These are phyloP conservation scores for Oenanthe oenanthe DNA, from an alignment of 2,113 vertebrate genomes.

Conservation along the genomic window DNA sequence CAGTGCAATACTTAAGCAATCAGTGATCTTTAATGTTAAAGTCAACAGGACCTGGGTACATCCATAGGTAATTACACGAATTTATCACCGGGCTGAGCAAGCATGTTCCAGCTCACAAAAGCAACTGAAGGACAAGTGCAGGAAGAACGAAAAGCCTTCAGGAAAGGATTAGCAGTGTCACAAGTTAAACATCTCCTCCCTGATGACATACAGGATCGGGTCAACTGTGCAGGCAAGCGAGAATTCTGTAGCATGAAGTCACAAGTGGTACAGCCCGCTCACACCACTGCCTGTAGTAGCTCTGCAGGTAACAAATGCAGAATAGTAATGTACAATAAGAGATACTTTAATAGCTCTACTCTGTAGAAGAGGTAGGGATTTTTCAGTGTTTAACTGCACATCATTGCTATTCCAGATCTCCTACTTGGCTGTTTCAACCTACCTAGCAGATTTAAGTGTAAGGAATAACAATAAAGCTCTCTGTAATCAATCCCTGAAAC, in stretches of 20 bases:
- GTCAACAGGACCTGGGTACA: slow-evolving; percentile 42
- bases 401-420: background rate
- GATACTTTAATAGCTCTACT: background rate
- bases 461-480: slow-evolving; percentile 19
- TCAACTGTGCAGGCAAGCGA: slow-evolving; percentile 59
- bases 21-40: slow-evolving; percentile 26
- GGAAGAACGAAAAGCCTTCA: slow-evolving; percentile 69
- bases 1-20: slow-evolving; percentile 51
- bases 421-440: background rate
- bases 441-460: background rate
- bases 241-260: background rate
- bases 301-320: background rate
- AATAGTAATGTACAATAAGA: background rate
- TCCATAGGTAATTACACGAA: slow-evolving; percentile 45
- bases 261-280: background rate
- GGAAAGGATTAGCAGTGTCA: slow-evolving; percentile 67
- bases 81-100: slow-evolving; percentile 57
- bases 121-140: slow-evolving; percentile 51
- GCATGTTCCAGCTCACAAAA: slow-evolving; percentile 61
- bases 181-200: slow-evolving; percentile 69
- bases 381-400: background rate
- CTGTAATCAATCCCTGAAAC: background rate
- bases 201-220: slow-evolving; percentile 64
- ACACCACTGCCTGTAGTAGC: background rate
- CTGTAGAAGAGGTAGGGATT: background rate